These are phyloP conservation scores for Taxidea taxus DNA, from an alignment of 2,113 vertebrate species.

Conservation along the genomic window DNA sequence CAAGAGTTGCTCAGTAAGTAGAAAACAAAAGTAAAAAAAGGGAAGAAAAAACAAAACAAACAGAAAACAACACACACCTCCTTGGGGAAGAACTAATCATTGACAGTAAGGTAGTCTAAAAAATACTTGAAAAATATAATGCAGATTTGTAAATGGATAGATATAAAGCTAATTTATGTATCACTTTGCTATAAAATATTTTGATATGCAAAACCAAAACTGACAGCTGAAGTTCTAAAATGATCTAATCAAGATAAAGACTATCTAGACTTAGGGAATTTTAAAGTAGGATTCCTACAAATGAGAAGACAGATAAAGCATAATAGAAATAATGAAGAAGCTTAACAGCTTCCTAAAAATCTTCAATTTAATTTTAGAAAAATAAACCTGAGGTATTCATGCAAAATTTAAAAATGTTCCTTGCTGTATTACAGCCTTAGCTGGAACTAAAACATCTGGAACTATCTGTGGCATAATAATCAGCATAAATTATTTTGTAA, in stretches of 20 bases:
- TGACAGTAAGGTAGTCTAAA: not conserved
- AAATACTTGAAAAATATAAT: not conserved
- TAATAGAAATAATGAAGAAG: not conserved
- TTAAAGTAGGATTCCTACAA: not conserved
- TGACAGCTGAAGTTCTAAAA: not conserved
- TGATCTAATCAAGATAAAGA: not conserved
- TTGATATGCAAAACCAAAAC: slow-evolving; percentile 39
- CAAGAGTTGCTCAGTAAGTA: not conserved
- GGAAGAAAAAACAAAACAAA: not conserved
- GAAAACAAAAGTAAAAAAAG: not conserved
- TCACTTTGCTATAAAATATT: slow-evolving; percentile 19
- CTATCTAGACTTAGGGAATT: not conserved
- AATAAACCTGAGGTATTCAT: not conserved
- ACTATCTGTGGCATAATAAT: not conserved
- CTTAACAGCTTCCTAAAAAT: not conserved
- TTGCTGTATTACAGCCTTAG: not conserved
- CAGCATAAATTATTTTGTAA: not conserved
- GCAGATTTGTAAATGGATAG: not conserved
- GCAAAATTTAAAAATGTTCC: not conserved
- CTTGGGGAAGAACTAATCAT: not conserved
- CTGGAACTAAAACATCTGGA: not conserved
- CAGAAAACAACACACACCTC: not conserved
- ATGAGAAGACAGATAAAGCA: not conserved
- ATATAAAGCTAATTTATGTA: slow-evolving; percentile 11
- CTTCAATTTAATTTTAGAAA: not conserved